Percentiles rank a stretch among this genome's conserved stretches.
Conservation (phyloP, 1,140 invertebrate species). For the Calliopsis andreniformis region DNA sequence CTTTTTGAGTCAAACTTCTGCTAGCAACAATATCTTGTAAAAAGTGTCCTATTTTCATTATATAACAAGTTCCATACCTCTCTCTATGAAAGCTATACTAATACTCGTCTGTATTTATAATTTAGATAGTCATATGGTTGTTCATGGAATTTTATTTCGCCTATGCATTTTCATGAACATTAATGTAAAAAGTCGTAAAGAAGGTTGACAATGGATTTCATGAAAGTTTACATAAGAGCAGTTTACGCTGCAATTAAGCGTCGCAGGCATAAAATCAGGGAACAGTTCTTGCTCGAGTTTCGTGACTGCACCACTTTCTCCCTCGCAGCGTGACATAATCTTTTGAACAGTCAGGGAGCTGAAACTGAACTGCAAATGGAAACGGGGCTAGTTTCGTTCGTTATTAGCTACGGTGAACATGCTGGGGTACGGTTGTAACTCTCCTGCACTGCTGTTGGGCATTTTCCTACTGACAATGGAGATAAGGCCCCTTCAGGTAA, state of each 20-base stretch:
- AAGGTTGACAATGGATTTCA: background rate
- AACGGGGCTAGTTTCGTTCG: constrained; percentile 75
- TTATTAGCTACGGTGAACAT: constrained; percentile 75
- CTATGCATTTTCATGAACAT: background rate
- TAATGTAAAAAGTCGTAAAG: background rate
- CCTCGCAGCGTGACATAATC: constrained; percentile 76
- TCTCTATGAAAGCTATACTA: background rate
- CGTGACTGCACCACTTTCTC: constrained; percentile 72
- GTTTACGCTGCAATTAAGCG: constrained; percentile 38
- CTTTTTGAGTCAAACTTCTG: too few species aligned
- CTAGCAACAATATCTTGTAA: too few species aligned
- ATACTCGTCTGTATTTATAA: background rate
- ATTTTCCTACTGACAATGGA: constrained; percentile 48
- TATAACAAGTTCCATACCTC: too few species aligned
- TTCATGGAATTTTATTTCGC: background rate
- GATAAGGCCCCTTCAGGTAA: constrained; percentile 57
- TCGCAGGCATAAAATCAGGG: constrained; percentile 10
- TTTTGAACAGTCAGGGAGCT: constrained; percentile 65
- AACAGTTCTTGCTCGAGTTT: constrained; percentile 45
- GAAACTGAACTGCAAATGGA: constrained; percentile 53
- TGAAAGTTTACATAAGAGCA: background rate
- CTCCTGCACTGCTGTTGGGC: constrained; percentile 46
- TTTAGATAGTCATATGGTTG: background rate
- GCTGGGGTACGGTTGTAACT: constrained; percentile 57
- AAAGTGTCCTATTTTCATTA: too few species aligned